Evolutionary conservation across 1,140 invertebrate species (phyloP), one percentile per base, ranked within the genome.

Genomic region (Lasioglossum baleicum): DNA sequence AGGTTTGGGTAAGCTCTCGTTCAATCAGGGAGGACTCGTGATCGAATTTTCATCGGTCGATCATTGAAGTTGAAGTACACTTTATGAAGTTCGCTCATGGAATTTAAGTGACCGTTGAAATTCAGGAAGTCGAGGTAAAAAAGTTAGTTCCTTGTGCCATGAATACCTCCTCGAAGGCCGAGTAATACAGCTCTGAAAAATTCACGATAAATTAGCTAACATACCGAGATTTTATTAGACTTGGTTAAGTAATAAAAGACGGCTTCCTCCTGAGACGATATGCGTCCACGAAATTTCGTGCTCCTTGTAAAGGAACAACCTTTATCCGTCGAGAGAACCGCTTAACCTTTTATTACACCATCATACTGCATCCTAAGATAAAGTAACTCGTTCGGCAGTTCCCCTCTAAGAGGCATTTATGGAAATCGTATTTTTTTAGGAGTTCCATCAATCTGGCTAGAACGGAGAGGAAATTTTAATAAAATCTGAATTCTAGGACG

Each of bases 281-380:
- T 42, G 64, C 64, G 58, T 63, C 31, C 7, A 15, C n/a, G 35
- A 71, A 77, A 77, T 77, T 77, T 64, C 40, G 31, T 13, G 6
- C 75, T 71, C 20, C 6, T n/a, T 3, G 58, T 13, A 26, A 77
- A 48, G 75, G 35, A 71, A 51, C 58, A 77, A 42, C 44, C 44
- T 77, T 61, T 63, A 77, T 40, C 35, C 44, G 58, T 31, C 44
- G 15, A 3, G 26, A 42, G 58, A 22, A 31, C n/a, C 26, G n/a
- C 63, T 77, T 77, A 77, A 77, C 67, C 67, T 77, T 77, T 77
- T 71, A 71, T 77, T 77, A 42, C 31, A 42, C 58, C 58, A 77
- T 77, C 44, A 48, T 5, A 31, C n/a, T 71, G 31, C 67, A 71
- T 44, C 69, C 48, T 20, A 77, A 77, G 67, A 51, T 77, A 71